Base-by-base conservation (phyloP, 2,113 vertebrate species). In the Pteropus alecto region DNA sequence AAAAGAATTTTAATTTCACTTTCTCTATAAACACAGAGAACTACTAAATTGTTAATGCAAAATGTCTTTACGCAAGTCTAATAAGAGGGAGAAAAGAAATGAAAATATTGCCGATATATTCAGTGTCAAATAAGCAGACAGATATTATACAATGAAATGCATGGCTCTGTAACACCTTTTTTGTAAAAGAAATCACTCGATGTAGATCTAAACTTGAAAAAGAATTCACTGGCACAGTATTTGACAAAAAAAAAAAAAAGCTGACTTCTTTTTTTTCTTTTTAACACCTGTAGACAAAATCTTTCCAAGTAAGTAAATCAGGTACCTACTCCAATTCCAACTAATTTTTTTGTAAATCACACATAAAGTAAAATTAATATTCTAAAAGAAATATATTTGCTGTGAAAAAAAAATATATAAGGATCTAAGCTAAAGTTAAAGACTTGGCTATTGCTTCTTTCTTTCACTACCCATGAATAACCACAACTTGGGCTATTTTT, bases 121-220 rank as follows among this genome's bases (percentile, higher is more conserved):
- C 95, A 87, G 81, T 76, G 76, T 97, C 89, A 95, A 90, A 87
- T 67, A 94, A 95, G 6, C 30, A 95, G 74, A n/a, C 61, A 95
- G 56, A 87, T 70, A 94, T 65, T 87, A 6, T 82, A 78, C 51
- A 76, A 87, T 56, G 48, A 46, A 91, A 48, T 84, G 30, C 74
- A 89, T 87, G n/a, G 19, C 61, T 94, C 73, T 83, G 56, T 94
- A 95, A 90, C 84, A 95, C 54, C 54, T 95, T 94, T 92, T 85
- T 35, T 91, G 28, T 74, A 94, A 94, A 90, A 79, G 13, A 96
- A 94, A 63, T 82, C 60, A 12, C 63, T 74, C 84, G 74, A 90
- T 96, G 58, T 83, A 63, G 61, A 74, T 94, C 94, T 87, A 78
- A 94, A 95, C 35, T 81, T 94, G 56, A 71, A 88, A 95, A 97